phyloP scores from a whole-genome alignment of 2,797 vertebrate species.

The Notoglanidium macrostoma region DNA sequence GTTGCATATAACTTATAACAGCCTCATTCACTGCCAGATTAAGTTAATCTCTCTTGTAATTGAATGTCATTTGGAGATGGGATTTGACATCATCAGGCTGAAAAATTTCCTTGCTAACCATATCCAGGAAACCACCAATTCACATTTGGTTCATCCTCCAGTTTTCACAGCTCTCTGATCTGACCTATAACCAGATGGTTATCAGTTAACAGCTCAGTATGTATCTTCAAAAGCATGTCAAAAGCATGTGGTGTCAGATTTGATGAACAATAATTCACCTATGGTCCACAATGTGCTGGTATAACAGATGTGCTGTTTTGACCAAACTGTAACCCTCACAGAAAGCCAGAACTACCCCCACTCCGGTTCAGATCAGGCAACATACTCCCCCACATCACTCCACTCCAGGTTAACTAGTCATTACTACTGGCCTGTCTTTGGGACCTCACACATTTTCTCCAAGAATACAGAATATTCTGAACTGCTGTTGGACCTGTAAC shows the following conservation, averaged over 20 bases:
- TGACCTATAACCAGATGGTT: not conserved
- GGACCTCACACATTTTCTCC: constrained; percentile 1
- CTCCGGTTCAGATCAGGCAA: not conserved
- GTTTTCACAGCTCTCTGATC: not conserved
- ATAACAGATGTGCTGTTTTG: not conserved
- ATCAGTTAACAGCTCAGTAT: not conserved
- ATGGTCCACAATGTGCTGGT: not conserved
- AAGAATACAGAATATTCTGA: not conserved
- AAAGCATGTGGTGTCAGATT: not conserved
- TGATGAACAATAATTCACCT: not conserved
- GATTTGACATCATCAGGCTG: not conserved
- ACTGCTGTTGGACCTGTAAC: not conserved
- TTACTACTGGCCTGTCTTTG: not conserved
- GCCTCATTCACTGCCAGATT: not conserved
- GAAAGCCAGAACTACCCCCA: not conserved
- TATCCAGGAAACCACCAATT: not conserved
- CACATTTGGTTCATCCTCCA: not conserved
- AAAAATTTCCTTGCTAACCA: not conserved
- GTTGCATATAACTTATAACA: not conserved
- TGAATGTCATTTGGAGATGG: not conserved
- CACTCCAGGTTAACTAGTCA: not conserved
- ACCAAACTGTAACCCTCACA: not conserved
- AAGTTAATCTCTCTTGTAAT: not conserved
- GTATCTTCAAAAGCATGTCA: not conserved
- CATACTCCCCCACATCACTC: not conserved